Conservation (phyloP, 2,797 vertebrate species). For the Danio jaintianensis region DNA sequence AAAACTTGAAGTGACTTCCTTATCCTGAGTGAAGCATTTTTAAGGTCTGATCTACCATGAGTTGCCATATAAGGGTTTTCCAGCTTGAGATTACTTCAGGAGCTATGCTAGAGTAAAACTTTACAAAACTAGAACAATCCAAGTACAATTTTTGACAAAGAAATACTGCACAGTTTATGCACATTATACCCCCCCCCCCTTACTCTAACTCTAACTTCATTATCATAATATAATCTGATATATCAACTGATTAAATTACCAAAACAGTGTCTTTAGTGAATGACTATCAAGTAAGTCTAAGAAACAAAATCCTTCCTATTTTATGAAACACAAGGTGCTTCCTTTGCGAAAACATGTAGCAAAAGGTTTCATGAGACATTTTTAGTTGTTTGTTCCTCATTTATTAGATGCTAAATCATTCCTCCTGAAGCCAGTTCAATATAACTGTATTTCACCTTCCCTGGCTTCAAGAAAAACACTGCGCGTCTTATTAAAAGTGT, state of each 20-base stretch:
- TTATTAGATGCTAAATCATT: constrained; percentile 64
- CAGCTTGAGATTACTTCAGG: too few relatives aligned
- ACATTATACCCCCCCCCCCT: too few relatives aligned
- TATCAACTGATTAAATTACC: constrained; percentile 23
- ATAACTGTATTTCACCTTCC: constrained; percentile 58
- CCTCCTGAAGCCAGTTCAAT: constrained; percentile 50
- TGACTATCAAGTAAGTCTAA: constrained; percentile 27
- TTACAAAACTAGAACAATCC: too few relatives aligned
- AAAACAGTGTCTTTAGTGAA: constrained; percentile 28
- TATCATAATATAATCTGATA: constrained; percentile 41
- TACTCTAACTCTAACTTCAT: background rate
- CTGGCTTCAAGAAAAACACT: constrained; percentile 57
- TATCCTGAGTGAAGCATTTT: too few relatives aligned
- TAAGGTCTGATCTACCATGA: too few relatives aligned
- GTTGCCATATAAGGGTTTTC: too few relatives aligned
- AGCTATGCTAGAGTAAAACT: too few relatives aligned
- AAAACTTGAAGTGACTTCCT: too few relatives aligned
- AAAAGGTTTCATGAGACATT: constrained; percentile 59
- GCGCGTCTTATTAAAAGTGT: constrained; percentile 61
- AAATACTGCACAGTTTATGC: too few relatives aligned
- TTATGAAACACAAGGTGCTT: constrained; percentile 52
- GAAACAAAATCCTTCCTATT: constrained; percentile 40
- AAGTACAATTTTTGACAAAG: too few relatives aligned
- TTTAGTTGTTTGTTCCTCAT: constrained; percentile 60
- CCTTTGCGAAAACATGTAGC: constrained; percentile 41